phyloP scores from a whole-genome alignment of 2,797 vertebrate species.

The Gambusia yucatana region DNA sequence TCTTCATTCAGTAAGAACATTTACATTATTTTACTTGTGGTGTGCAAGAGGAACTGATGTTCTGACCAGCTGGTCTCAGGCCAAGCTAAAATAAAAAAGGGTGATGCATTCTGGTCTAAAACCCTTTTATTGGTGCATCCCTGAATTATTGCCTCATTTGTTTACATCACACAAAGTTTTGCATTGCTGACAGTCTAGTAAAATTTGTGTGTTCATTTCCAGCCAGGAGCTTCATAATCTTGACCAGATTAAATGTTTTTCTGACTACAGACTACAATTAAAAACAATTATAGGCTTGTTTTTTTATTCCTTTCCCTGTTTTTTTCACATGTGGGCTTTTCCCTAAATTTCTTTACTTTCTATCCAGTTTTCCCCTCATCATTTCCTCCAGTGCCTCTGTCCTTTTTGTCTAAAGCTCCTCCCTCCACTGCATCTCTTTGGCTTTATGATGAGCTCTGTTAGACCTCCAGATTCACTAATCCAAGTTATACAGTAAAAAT shows the following conservation, averaged over 20 bases:
- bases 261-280: not conserved
- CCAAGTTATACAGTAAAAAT: not conserved
- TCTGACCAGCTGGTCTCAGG: not conserved
- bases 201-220: not conserved
- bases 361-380: not conserved
- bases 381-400: not conserved
- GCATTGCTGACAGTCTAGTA: not conserved
- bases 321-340: not conserved
- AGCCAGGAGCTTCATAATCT: not conserved
- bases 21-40: not conserved
- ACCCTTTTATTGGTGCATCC: not conserved
- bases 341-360: not conserved
- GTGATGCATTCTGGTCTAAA: not conserved
- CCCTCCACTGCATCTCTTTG: not conserved
- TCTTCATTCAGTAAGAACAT: not conserved
- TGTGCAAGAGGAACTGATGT: not conserved
- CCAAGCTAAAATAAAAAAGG: not conserved
- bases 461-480: not conserved
- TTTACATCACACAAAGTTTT: not conserved
- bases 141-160: not conserved
- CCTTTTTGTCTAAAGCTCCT: not conserved
- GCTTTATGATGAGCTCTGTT: conserved; percentile 10
- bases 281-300: too few relatives aligned
- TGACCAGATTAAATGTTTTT: not conserved
- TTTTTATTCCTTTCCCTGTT: not conserved